Conservation (phyloP, 2,113 vertebrate species). For the Ptyas mucosa region DNA sequence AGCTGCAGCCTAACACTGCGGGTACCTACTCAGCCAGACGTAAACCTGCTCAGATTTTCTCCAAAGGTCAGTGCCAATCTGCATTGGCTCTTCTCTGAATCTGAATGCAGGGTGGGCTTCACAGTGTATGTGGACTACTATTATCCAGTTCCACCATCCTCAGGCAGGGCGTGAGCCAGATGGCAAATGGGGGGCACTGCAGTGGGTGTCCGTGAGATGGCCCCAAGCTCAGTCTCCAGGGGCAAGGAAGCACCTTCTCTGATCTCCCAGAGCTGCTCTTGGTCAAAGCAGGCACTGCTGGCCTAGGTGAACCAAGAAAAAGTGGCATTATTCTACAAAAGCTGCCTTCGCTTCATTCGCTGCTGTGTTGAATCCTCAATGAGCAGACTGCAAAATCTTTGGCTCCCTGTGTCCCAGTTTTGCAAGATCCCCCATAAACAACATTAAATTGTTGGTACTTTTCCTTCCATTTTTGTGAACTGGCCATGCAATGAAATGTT, state of each 20-base stretch:
- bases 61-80: neutral
- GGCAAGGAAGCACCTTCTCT: neutral
- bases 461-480: neutral
- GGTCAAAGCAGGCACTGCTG: neutral
- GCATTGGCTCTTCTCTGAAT: neutral
- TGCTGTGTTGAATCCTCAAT: neutral
- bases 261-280: neutral
- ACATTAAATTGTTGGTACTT: neutral
- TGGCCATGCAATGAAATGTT: neutral
- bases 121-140: neutral
- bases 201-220: neutral
- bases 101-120: neutral
- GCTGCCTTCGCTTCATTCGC: too few relatives aligned
- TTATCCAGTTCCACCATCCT: neutral
- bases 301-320: neutral
- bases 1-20: neutral
- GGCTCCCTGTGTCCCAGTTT: neutral
- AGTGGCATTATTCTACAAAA: neutral
- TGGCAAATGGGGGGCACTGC: neutral
- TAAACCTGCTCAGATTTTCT: neutral
- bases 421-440: neutral
- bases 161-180: neutral
- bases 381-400: neutral
- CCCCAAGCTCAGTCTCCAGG: neutral
- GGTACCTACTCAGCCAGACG: neutral